A percentile compares a stretch with the other conserved stretches of the same genome.
phyloP scores from a whole-genome alignment of 2,888 invertebrate genomes.

The Thereva nobilitata region DNA sequence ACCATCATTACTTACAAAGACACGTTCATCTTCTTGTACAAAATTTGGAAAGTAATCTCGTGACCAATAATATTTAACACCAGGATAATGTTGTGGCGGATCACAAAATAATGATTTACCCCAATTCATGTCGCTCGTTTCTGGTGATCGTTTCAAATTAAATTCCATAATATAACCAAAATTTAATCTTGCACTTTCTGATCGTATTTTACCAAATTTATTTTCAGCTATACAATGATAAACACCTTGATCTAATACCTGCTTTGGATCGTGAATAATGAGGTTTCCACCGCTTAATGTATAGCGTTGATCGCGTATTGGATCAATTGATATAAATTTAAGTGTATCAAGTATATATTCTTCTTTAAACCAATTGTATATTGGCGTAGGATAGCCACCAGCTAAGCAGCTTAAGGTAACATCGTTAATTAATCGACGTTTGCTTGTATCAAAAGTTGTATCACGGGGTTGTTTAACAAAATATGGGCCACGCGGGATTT shows the following conservation, averaged over 20 bases:
- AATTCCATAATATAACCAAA: constrained; percentile 92
- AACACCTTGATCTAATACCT: constrained; percentile 78
- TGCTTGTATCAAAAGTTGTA: constrained; percentile 80
- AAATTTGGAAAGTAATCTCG: constrained; percentile 88
- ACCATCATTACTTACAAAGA: constrained; percentile 93
- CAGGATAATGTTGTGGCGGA: constrained; percentile 89
- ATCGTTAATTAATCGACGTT: constrained; percentile 71
- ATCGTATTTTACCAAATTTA: constrained; percentile 83
- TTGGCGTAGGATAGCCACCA: constrained; percentile 86
- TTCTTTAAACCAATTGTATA: constrained; percentile 88
- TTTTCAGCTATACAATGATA: constrained; percentile 94
- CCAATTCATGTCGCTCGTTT: constrained; percentile 89
- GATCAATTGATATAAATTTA: constrained; percentile 75
- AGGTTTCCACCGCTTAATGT: constrained; percentile 90
- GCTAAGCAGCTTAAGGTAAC: constrained; percentile 80
- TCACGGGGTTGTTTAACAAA: constrained; percentile 84
- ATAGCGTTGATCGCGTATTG: constrained; percentile 72
- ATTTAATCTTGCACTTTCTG: constrained; percentile 83
- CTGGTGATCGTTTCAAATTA: constrained; percentile 81
- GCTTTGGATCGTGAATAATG: constrained; percentile 83
- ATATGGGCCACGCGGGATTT: constrained; percentile 85
- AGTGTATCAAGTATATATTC: constrained; percentile 80
- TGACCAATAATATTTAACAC: constrained; percentile 89
- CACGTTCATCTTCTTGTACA: constrained; percentile 88
- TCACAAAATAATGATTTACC: constrained; percentile 91